Evolutionary conservation across 1,140 invertebrate species (phyloP), one percentile per base, ranked within the genome.

Genomic region (Tyrophagus putrescentiae): DNA sequence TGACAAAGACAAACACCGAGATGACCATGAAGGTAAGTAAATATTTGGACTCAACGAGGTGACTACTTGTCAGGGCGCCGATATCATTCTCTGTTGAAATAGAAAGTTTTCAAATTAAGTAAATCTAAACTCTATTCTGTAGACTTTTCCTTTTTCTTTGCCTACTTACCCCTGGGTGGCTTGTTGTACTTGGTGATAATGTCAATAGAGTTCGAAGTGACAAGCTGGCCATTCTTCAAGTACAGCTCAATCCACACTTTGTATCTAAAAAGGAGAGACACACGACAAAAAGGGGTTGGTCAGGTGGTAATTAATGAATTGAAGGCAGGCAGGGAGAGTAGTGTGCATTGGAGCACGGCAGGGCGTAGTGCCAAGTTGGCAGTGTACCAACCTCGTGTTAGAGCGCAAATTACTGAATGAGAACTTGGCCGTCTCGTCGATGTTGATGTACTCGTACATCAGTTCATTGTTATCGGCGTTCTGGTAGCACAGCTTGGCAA

Each of bases 1-100:
- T 83, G 45, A 90, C 73, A 7, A 85, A 83, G 16, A 87, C 87
- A 64, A 92, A 77, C 60, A 90, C 84, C 5, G 85, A 87, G 5
- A 89, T 85, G 41, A 84, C 83, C 6, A 91, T 85, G 64, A 91
- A 72, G 7, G 86, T 84, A 44, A 84, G 82, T 71, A 90, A 91
- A 70, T 91, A 91, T 52, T 76, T 60, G 11, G 61, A 61, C 18
- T 64, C 58, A 31, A 39, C 39, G 44, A 45, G 56, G n/a, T 41
- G 60, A 87, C 80, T 68, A 89, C 86, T 52, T 89, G 72, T 85
- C 85, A 91, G 25, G 89, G 64, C 61, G 28, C 65, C 62, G 28
- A 62, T 63, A 74, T 31, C 84, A 78, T 70, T 90, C 88, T 67
- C 84, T 82, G 31, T 36, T 7, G 9, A 27, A 6, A 57, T n/a